Percentiles rank a stretch among this genome's conserved stretches.
Conservation (phyloP, 2,797 vertebrate species). For the Hydrocynus forskahlii region DNA sequence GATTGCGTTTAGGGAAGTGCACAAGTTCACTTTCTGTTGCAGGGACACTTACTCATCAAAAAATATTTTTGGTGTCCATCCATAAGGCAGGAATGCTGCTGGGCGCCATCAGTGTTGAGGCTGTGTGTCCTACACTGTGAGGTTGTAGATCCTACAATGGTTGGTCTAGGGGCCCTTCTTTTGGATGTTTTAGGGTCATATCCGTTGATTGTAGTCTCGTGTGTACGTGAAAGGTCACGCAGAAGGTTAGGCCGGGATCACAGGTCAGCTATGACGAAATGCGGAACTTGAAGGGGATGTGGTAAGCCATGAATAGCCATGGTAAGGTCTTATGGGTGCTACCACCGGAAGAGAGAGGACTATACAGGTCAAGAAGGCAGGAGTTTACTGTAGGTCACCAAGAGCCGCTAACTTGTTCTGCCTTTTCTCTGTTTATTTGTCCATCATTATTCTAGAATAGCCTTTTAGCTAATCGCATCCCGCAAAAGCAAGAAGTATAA, state of each 20-base stretch:
- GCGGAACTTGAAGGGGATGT: constrained; percentile 64
- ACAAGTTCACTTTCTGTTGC: constrained; percentile 24
- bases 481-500: too few species aligned
- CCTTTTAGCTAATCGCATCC: too few species aligned
- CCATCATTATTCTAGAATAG: neutral
- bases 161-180: neutral
- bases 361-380: neutral
- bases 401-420: neutral
- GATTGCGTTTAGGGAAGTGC: constrained; percentile 20
- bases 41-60: neutral
- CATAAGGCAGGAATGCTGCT: neutral
- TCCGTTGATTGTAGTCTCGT: neutral
- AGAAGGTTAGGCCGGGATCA: constrained; percentile 51
- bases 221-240: too few species aligned
- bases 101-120: neutral
- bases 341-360: constrained; percentile 17
- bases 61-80: neutral
- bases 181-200: neutral
- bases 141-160: neutral
- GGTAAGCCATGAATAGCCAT: constrained; percentile 40
- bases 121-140: too few species aligned
- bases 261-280: constrained; percentile 47
- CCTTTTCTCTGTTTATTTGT: neutral
- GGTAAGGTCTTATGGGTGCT: constrained; percentile 12
- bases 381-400: constrained; percentile 3